A percentile compares a stretch with the other conserved stretches of the same genome.
Conservation (phyloP, 2,797 vertebrate genomes). For the Danio kyathit region DNA sequence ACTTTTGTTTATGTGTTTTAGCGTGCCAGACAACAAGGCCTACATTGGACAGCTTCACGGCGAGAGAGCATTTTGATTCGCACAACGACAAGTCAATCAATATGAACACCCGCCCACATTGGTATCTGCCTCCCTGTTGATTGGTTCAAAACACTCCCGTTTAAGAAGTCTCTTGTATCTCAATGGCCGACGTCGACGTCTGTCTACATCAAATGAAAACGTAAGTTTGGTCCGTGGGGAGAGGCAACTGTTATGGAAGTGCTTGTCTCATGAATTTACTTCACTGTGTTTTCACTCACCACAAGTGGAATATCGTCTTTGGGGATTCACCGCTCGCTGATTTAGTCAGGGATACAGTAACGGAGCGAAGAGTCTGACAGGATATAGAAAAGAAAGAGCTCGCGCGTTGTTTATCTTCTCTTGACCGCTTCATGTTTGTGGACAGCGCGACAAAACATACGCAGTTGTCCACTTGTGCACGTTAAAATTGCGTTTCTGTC, state of each 20-base stretch:
- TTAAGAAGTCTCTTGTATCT: constrained; percentile 6
- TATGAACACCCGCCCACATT: background rate
- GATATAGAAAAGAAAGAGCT: constrained; percentile 14
- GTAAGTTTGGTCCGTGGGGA: constrained; percentile 43
- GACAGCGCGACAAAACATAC: constrained; percentile 5
- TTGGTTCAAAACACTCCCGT: constrained; percentile 1
- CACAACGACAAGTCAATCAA: background rate
- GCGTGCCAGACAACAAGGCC: background rate
- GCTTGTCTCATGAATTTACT: constrained; percentile 52
- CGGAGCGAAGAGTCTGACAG: background rate
- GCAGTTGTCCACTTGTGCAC: constrained; percentile 23
- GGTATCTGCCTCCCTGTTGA: background rate
- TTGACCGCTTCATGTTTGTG: constrained; percentile 38
- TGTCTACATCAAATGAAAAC: constrained; percentile 31
- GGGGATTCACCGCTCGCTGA: background rate
- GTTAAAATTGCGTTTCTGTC: background rate
- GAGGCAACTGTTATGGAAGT: constrained; percentile 49
- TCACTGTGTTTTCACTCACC: constrained; percentile 47
- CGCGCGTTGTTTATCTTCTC: constrained; percentile 52
- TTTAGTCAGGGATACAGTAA: background rate
- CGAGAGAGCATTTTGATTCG: background rate
- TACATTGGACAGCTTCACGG: background rate
- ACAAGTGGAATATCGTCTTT: background rate
- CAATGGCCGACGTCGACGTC: constrained; percentile 44
- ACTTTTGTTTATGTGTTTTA: background rate